Percentiles rank a stretch among this genome's conserved stretches.
phyloP scores from a whole-genome alignment of 2,113 vertebrate species.

The Odontophorus gujanensis region DNA sequence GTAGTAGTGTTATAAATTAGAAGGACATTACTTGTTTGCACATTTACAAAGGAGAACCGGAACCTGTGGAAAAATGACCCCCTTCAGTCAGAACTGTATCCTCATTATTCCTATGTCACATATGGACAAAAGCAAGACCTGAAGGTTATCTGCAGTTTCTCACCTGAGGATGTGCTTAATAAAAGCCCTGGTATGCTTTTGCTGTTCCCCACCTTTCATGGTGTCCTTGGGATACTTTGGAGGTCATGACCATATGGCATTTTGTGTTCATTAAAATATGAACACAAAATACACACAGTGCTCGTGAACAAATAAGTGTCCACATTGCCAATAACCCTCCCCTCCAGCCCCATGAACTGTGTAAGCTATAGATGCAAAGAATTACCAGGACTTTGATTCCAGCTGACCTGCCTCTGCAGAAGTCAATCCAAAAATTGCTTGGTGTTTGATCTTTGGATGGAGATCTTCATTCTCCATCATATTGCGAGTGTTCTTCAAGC shows the following conservation, averaged over 20 bases:
- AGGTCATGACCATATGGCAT: not conserved
- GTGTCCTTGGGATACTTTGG: not conserved
- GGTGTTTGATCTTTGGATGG: not conserved
- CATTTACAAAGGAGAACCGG: not conserved
- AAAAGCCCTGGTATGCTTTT: not conserved
- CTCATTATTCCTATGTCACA: not conserved
- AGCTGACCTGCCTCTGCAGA: not conserved
- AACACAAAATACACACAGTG: not conserved
- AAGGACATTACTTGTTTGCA: not conserved
- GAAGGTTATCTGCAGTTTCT: not conserved
- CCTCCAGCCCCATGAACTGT: accelerated
- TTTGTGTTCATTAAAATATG: not conserved
- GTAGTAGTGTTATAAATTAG: not conserved
- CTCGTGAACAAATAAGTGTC: not conserved
- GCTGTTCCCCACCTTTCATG: not conserved
- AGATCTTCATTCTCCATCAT: not conserved
- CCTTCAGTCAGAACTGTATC: not conserved
- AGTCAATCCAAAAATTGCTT: not conserved
- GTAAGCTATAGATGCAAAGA: not conserved
- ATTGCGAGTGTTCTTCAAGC: not conserved
- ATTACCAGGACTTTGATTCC: not conserved
- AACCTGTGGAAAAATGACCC: not conserved
- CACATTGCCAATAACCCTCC: not conserved
- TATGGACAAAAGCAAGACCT: not conserved
- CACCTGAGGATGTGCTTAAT: not conserved